Evolutionary conservation across 2,113 vertebrate genomes (phyloP).

Genomic region (Papio anubis): DNA sequence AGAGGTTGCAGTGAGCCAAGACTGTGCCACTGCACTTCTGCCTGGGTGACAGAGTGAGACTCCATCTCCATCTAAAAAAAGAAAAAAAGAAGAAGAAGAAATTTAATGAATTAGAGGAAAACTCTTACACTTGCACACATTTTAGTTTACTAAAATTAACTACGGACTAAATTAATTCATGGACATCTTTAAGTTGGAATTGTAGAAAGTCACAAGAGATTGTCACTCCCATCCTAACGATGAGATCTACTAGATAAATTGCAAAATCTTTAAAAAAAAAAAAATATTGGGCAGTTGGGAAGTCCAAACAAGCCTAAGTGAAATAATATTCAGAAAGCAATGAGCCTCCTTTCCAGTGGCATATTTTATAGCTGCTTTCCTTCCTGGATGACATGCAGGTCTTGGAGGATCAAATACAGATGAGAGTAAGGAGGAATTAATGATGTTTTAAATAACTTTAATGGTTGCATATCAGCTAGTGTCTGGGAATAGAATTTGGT

Average conservation of each 20-base stretch:
- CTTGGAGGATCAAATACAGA: neutral
- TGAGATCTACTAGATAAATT: neutral
- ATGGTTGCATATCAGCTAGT: neutral
- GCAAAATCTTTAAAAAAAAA: neutral
- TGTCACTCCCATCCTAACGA: neutral
- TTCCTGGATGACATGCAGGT: neutral
- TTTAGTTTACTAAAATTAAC: neutral
- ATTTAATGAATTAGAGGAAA: neutral
- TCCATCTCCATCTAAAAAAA: too few relatives aligned
- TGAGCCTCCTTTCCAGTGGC: rapidly evolving
- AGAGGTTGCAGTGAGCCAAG: too few relatives aligned
- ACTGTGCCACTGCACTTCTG: too few relatives aligned
- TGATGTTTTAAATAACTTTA: neutral
- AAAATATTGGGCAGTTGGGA: neutral
- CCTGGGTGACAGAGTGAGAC: too few relatives aligned
- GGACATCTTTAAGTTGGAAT: neutral
- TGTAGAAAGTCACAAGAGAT: neutral
- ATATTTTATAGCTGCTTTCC: neutral
- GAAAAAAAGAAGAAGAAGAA: too few relatives aligned
- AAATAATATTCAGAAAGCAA: neutral
- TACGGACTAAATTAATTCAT: neutral
- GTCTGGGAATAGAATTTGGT: neutral
- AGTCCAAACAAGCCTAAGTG: neutral
- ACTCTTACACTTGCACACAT: neutral
- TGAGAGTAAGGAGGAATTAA: neutral